Base-by-base conservation (phyloP, 2,888 invertebrate species). In the Callinectes sapidus region DNA sequence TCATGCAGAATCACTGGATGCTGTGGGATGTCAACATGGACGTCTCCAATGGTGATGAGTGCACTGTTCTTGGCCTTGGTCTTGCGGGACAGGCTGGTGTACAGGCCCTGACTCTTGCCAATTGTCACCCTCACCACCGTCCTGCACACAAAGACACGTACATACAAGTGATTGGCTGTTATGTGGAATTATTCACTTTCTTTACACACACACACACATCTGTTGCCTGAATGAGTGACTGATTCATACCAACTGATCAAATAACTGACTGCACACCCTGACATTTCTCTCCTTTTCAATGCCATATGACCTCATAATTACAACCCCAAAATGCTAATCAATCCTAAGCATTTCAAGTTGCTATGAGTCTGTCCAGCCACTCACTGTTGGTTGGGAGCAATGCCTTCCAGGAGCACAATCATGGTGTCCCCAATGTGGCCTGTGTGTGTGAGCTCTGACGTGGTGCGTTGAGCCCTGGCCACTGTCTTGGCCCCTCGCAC, bases 1-100 rank as follows among this genome's bases (percentile, higher is more conserved):
- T 99, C 99, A 96, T 99, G 99, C 95, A 99, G 96, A 13, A 98
- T 99, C 0, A 99, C 99, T 0, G 99, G 99, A 96, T 99, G 99
- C 96, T 99, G 99, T 5, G 99, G 99, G 95, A 99, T 98, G 96
- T 99, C 99, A 92, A 99, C 97, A 94, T 98, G 97, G 0, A 99
- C 97, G 23, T 98, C 97, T 0, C 99, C 99, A 91, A 99, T 97
- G 14, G 98, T 98, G 14, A 98, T 96, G 92, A 99, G 96, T 0
- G 97, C 97, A 90, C 97, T 97, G 95, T 98, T 98, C 95, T 97
- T 97, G 95, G 97, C 97, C 95, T 97, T 97, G 95, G 97, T 95
- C 97, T 96, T 95, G 95, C 97, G 97, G 16, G 97, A 97, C 95
- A 97, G 97, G 95, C 98, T 98, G 2, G 98, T 98, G 96, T 98